phyloP scores from a whole-genome alignment of 2,888 invertebrate species.

The Ochropleura plecta region DNA sequence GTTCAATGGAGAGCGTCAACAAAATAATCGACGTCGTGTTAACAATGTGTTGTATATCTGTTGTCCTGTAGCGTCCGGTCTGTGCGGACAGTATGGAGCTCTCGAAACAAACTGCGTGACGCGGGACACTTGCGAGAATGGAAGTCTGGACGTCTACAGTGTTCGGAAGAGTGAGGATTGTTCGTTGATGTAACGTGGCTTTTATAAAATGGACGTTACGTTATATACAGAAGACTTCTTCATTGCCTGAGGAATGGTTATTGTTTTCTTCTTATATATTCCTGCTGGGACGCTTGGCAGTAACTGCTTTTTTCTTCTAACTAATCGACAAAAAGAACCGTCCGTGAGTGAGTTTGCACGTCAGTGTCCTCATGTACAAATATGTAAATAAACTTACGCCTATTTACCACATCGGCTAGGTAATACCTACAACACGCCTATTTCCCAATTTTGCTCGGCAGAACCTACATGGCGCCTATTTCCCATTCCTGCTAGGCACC shows the following conservation, averaged over 20 bases:
- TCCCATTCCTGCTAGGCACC: no score
- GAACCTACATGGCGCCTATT: no score
- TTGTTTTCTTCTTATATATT: not conserved
- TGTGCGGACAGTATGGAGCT: slow-evolving; percentile 8
- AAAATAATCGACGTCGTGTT: slow-evolving; percentile 34
- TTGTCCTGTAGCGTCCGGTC: slow-evolving; percentile 9
- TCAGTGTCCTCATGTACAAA: not conserved
- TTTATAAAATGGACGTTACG: not conserved
- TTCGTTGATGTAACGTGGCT: not conserved
- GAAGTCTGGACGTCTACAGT: not conserved
- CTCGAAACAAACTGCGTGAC: slow-evolving; percentile 19
- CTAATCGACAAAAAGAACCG: no score
- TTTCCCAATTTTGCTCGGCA: no score
- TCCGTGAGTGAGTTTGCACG: not conserved
- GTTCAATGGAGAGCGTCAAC: slow-evolving; percentile 12
- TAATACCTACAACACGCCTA: no score
- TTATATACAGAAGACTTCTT: not conserved
- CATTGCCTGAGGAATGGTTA: not conserved
- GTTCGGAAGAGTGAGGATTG: not conserved
- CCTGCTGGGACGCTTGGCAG: no score
- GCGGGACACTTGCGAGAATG: slow-evolving; percentile 8
- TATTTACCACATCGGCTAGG: not conserved
- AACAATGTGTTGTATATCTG: slow-evolving; percentile 23
- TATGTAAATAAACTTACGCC: not conserved
- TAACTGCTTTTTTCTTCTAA: no score